Base-by-base conservation (phyloP, 2,113 vertebrate species). In the Bubo scandiacus region DNA sequence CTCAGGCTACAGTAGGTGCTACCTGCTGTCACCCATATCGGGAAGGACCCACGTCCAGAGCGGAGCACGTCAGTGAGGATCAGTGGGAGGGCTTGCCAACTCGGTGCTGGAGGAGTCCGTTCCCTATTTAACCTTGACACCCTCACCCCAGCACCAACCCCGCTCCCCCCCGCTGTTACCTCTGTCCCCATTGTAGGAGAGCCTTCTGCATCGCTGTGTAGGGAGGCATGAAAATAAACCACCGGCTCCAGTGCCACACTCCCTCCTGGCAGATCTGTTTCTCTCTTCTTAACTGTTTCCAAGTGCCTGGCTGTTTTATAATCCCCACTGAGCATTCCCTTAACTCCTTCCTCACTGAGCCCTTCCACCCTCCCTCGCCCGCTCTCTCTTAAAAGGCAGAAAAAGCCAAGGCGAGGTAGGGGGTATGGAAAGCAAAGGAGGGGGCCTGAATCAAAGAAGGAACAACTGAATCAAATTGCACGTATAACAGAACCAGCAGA, bases 221-320 rank as follows among this genome's bases (percentile, higher is more conserved):
- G 84, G 89, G 94, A 96, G 86, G 90, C 86, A 95, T 96, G 94
- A 97, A 97, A 97, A 96, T 91, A 96, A 95, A 94, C 77, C 80
- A 90, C 79, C 45, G 51, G 92, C 85, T 97, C 92, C 91, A 85
- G 95, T 95, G 94, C 95, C 89, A 94, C 97, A 95, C 88, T 96
- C 97, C 79, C 91, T 97, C 94, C 94, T 92, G 96, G 94, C 93
- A 83, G 95, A 97, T 93, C 93, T 95, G 86, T 87, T 97, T 98
- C 90, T 96, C 96, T 96, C 85, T 97, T 88, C 96, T 95, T 97
- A 96, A 97, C 95, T 96, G 96, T 95, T 96, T 97, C 96, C 93
- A 97, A 96, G 88, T 88, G 89, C 88, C 86, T 85, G 88, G 95
- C 86, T 98, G 96, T 92, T 82, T 82, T 73, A 97, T 96, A 97